Percentiles rank a stretch among this genome's conserved stretches.
Evolutionary conservation across 1,140 invertebrate species (phyloP).

Genomic region (Drosophila trapezifrons): DNA sequence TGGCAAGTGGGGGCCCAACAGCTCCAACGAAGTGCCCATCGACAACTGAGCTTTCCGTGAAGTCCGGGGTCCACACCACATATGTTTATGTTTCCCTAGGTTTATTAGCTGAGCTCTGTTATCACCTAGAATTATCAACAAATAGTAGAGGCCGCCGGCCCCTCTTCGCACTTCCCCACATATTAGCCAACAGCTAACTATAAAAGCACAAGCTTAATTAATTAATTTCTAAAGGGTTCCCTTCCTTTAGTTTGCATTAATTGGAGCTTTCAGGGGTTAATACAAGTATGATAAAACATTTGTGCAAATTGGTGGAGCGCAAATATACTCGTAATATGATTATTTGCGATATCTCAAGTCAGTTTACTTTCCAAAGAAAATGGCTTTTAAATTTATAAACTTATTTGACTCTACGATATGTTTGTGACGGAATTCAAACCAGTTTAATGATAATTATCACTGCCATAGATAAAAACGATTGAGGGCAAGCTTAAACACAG

Average conservation of each 20-base stretch:
- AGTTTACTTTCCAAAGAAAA: neutral
- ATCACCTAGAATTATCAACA: slow-evolving; percentile 31
- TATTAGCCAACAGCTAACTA: slow-evolving; percentile 13
- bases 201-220: neutral
- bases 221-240: neutral
- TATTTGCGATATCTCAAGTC: too few species aligned
- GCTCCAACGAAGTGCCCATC: slow-evolving; percentile 28
- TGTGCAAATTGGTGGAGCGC: neutral
- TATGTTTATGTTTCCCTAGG: slow-evolving; percentile 29
- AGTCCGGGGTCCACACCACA: slow-evolving; percentile 4
- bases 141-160: neutral
- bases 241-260: slow-evolving; percentile 1
- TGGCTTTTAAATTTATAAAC: neutral
- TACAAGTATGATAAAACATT: neutral
- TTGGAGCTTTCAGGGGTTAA: neutral
- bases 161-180: neutral
- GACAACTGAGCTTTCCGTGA: slow-evolving; percentile 36
- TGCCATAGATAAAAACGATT: neutral
- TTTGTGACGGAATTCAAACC: neutral
- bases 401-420: neutral
- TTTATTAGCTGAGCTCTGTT: slow-evolving; percentile 33
- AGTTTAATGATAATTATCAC: neutral
- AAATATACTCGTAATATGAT: neutral
- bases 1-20: slow-evolving; percentile 19
- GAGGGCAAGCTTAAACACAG: neutral